Percentiles rank a stretch among this genome's conserved stretches.
These are phyloP conservation scores for Hoplias malabaricus DNA, from an alignment of 2,113 vertebrate species.

Conservation along the genomic window DNA sequence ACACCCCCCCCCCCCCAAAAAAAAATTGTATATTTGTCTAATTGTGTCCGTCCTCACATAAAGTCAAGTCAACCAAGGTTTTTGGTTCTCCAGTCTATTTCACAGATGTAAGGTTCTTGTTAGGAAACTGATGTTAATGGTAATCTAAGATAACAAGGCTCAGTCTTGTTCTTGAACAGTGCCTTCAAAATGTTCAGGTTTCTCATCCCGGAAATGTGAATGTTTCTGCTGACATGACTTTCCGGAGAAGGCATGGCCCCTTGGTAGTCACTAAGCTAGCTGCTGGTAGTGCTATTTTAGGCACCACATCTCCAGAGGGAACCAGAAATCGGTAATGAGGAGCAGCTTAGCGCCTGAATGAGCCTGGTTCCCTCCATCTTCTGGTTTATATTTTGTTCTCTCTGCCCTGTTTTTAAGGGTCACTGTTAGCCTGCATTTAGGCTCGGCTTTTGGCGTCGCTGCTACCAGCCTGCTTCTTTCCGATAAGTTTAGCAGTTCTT, in stretches of 20 bases:
- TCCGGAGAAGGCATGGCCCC: background rate
- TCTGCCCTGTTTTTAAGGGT: background rate
- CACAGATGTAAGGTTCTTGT: no score
- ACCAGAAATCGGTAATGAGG: conserved; percentile 7
- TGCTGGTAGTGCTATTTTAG: background rate
- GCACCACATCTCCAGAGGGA: background rate
- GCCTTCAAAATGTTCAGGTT: background rate
- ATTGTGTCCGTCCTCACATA: no score
- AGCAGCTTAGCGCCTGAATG: conserved; percentile 13
- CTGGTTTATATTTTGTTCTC: background rate
- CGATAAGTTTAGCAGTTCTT: conserved; percentile 14
- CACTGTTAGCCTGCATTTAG: background rate
- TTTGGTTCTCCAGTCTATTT: no score
- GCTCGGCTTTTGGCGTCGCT: background rate
- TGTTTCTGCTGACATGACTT: background rate
- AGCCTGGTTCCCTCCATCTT: background rate
- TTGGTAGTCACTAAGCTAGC: background rate
- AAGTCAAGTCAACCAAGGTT: no score
- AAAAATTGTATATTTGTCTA: no score
- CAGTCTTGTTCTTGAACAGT: background rate
- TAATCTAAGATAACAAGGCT: background rate
- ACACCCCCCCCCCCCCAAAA: no score
- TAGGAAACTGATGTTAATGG: background rate
- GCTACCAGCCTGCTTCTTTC: background rate
- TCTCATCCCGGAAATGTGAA: background rate